A percentile compares a stretch with the other conserved stretches of the same genome.
Conservation (phyloP, 2,113 vertebrate genomes). For the Cinclus cinclus region DNA sequence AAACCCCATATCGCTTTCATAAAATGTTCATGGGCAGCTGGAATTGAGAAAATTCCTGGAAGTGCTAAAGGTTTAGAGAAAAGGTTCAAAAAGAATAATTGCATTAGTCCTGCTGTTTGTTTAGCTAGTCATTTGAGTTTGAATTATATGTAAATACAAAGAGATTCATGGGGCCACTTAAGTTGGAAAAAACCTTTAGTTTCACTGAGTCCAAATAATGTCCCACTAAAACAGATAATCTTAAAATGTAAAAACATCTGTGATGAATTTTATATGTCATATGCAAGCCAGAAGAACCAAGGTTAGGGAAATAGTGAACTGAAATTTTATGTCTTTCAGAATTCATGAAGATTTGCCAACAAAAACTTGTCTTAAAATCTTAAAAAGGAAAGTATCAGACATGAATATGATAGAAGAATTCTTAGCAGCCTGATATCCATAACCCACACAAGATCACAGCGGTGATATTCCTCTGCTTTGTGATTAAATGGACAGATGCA, state of each 20-base stretch:
- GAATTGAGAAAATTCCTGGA: not conserved
- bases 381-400: not conserved
- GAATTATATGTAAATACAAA: not conserved
- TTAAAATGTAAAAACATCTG: not conserved
- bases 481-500: not conserved
- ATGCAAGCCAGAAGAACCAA: not conserved
- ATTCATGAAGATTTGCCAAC: not conserved
- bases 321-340: not conserved
- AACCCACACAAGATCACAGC: not conserved
- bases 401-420: not conserved
- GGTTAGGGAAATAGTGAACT: not conserved
- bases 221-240: not conserved
- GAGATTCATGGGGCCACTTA: not conserved
- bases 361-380: not conserved
- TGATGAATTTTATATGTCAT: not conserved
- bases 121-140: not conserved
- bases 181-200: not conserved
- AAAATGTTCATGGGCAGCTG: not conserved
- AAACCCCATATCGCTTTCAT: not conserved
- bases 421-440: not conserved
- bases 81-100: not conserved
- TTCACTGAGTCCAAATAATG: rapidly evolving
- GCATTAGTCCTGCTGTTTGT: not conserved
- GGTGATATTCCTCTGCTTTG: not conserved
- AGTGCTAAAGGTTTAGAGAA: not conserved